A percentile compares a stretch with the other conserved stretches of the same genome.
phyloP scores from a whole-genome alignment of 1,140 invertebrate genomes.

The Venustaconcha ellipsiformis region DNA sequence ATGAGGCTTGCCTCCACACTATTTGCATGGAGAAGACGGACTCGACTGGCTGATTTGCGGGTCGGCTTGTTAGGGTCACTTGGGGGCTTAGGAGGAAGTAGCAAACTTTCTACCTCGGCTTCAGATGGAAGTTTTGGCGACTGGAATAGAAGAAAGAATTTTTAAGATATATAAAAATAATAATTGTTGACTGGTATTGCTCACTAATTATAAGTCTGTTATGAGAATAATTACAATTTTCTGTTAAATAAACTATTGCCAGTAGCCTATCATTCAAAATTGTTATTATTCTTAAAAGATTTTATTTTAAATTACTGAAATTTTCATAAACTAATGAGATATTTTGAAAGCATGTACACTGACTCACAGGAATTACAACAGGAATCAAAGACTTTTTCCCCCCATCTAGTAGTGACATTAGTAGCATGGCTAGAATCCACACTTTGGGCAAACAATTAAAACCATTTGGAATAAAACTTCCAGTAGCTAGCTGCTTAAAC shows the following conservation, averaged over 20 bases:
- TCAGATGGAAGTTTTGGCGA: conserved; percentile 48
- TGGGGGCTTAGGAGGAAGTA: conserved; percentile 55
- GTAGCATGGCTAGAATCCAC: too few species aligned
- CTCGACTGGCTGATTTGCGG: conserved; percentile 31
- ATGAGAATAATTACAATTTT: neutral
- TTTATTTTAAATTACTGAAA: too few species aligned
- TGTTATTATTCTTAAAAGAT: neutral
- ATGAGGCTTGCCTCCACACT: conserved; percentile 36
- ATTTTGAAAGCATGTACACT: too few species aligned
- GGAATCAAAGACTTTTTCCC: too few species aligned
- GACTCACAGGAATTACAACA: too few species aligned
- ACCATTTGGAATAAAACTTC: too few species aligned
- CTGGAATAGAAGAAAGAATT: conserved; percentile 30
- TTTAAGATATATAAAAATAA: conserved; percentile 1
- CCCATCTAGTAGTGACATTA: too few species aligned
- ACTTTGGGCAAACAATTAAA: too few species aligned
- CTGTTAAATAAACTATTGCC: neutral
- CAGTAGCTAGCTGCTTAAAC: too few species aligned
- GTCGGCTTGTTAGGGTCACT: conserved; percentile 48
- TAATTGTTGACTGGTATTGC: neutral
- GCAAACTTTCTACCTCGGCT: conserved; percentile 46
- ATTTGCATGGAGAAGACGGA: conserved; percentile 39
- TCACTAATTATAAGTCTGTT: neutral
- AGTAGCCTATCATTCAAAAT: neutral
- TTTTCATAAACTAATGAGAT: too few species aligned